Base-by-base conservation (phyloP, 1,140 invertebrate genomes). In the Hylyphantes graminicola region DNA sequence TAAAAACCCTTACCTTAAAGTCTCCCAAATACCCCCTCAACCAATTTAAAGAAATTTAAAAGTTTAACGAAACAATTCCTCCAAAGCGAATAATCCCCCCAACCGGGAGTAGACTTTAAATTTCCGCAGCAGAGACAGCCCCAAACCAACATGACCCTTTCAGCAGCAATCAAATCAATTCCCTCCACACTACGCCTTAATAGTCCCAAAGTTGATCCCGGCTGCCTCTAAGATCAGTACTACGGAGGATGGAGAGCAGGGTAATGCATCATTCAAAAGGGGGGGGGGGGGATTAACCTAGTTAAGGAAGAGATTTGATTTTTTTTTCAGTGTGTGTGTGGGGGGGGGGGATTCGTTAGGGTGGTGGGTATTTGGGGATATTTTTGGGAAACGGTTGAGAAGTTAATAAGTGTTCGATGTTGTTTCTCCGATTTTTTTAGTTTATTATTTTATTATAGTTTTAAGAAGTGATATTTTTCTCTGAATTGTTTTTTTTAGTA, bases 211-310 rank as follows among this genome's bases (percentile, higher is more conserved):
- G 77, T 70, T 80, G 70, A 70, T 70, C 59, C 76, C 54, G 17
- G 9, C 50, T n/a, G 19, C 21, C n/a, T 51, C 68, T 51, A 59
- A 59, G n/a, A 59, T 59, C 57, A 19, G 10, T 50, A 4, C 50
- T 17, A 7, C 50, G 11, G 19, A 53, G 8, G 11, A 51, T 53
- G 54, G 68, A 57, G 17, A 50, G 13, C 51, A 61, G 35, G 19
- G 54, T 80, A 80, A 80, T 80, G 57, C 65, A 80, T 80, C 77
- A 80, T 80, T 80, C 77, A 61, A 35, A n/a, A 10, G 21, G 70
- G 51, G 15, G 54, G n/a, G 55, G 21, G 68, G 54, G 19, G n/a
- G 21, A 68, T 54, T 79, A 79, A 79, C 77, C 63, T 50, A 70
- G 77, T 80, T 80, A 80, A 80, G 54, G 65, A 80, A 59, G 64